Percentiles rank a stretch among this genome's conserved stretches.
Evolutionary conservation across 2,113 vertebrate genomes (phyloP).

Genomic region (Morone saxatilis): DNA sequence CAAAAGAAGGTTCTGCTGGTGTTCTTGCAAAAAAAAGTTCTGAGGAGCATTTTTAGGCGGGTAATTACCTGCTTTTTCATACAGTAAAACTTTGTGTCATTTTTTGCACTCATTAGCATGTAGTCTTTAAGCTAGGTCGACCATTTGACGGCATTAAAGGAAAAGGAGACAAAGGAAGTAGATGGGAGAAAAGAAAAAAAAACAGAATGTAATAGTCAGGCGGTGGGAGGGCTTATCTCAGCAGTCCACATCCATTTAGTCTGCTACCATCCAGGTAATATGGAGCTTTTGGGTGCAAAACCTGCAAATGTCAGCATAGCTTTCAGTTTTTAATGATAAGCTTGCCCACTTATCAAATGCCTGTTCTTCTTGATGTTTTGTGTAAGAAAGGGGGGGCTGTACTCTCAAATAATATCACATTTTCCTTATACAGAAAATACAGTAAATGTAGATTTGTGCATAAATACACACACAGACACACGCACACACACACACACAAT

Average conservation of each 20-base stretch:
- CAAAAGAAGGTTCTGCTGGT: not conserved
- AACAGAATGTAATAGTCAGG: conserved; percentile 16
- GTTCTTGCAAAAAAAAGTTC: not conserved
- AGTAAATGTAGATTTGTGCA: conserved; percentile 24
- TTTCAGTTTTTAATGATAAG: conserved; percentile 32
- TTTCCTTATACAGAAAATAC: conserved; percentile 23
- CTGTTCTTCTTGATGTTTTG: conserved; percentile 17
- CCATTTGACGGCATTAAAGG: conserved; percentile 9
- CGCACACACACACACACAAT: not conserved
- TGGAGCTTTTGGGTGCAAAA: conserved; percentile 35
- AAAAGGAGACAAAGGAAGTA: conserved; percentile 26
- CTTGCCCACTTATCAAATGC: not conserved
- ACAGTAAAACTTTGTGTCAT: not conserved
- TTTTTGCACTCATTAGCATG: conserved; percentile 10
- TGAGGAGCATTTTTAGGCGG: not conserved
- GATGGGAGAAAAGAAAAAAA: not conserved
- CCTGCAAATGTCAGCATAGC: conserved; percentile 19
- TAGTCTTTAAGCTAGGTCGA: not conserved
- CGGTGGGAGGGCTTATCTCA: conserved; percentile 42
- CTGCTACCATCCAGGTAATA: conserved; percentile 3
- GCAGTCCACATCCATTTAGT: conserved; percentile 42
- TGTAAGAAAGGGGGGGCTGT: not conserved
- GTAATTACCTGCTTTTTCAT: conserved; percentile 29
- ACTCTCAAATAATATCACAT: conserved; percentile 3
- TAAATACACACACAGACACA: not conserved